Base-by-base conservation (phyloP, 2,113 vertebrate species). In the Sceloporus tristichus region DNA sequence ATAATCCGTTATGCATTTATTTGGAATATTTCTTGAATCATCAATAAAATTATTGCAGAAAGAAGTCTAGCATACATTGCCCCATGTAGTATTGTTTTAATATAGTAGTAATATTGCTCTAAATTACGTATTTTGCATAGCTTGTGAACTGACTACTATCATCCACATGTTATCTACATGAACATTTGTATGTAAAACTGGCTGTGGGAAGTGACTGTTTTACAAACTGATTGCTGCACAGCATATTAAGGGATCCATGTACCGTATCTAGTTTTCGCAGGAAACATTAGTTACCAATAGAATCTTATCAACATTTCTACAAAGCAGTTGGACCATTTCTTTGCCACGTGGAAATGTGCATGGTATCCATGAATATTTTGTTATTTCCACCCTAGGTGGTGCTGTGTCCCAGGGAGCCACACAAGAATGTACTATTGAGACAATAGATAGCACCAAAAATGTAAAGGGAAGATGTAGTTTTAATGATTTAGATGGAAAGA, bases 371-470 rank as follows among this genome's bases (percentile, higher is more conserved):
- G 62, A 68, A 77, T 76, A 59, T 19, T 71, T 4, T 84, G 91
- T 88, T 82, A 92, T 62, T 91, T 93, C 53, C 66, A 94, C 95
- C 94, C 82, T 92, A 95, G 94, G 79, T 96, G 95, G 94, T 95
- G 88, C 93, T 94, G n/a, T 93, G 48, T 91, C 54, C 94, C 89
- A 91, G 79, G 79, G 6, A 84, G 89, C 80, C 9, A 1, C 21
- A 53, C 40, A 82, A 78, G 62, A 62, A 38, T 62, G 40, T 21
- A 38, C 48, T 21, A 42, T 19, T 56, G 73, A 87, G 73, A 71
- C 48, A 82, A 82, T 48, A 85, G 73, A 82, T 84, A 78, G 71
- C n/a, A 7, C 54, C 59, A 42, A 7, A 75, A 1, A 1, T 11
- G 40, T 14, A 8, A 8, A 0, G 14, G 9, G 40, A 2, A 87